A percentile compares a stretch with the other conserved stretches of the same genome.
These are phyloP conservation scores for Pangasius macronema DNA, from an alignment of 2,797 vertebrate species.

Conservation along the genomic window DNA sequence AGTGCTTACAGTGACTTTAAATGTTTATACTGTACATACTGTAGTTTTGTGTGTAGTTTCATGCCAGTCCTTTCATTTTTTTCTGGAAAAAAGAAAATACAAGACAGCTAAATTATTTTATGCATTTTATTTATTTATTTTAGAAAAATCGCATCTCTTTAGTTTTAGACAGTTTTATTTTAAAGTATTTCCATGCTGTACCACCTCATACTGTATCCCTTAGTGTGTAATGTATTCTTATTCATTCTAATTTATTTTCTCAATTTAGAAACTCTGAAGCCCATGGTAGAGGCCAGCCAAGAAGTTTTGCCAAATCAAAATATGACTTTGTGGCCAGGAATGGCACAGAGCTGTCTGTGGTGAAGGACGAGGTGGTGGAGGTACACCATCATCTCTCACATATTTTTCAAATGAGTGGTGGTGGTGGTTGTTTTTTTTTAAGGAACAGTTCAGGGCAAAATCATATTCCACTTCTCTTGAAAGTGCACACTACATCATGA, in stretches of 20 bases:
- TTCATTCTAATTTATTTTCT: neutral
- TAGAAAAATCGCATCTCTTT: neutral
- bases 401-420: neutral
- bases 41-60: neutral
- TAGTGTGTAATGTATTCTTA: neutral
- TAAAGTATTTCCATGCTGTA: neutral
- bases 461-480: neutral
- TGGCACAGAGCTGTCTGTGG: constrained; percentile 89
- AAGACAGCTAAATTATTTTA: neutral
- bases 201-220: neutral
- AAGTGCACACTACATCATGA: neutral
- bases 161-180: neutral
- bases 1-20: constrained; percentile 1
- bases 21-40: neutral
- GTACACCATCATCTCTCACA: constrained; percentile 65
- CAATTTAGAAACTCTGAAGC: constrained; percentile 78
- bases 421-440: neutral
- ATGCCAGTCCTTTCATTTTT: neutral
- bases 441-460: neutral
- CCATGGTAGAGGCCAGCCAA: constrained; percentile 70
- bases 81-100: no score
- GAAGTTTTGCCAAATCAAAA: constrained; percentile 89
- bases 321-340: constrained; percentile 95
- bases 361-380: constrained; percentile 94
- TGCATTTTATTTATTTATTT: no score